These are phyloP conservation scores for Tragulus kanchil DNA, from an alignment of 2,113 vertebrate genomes.

Conservation along the genomic window DNA sequence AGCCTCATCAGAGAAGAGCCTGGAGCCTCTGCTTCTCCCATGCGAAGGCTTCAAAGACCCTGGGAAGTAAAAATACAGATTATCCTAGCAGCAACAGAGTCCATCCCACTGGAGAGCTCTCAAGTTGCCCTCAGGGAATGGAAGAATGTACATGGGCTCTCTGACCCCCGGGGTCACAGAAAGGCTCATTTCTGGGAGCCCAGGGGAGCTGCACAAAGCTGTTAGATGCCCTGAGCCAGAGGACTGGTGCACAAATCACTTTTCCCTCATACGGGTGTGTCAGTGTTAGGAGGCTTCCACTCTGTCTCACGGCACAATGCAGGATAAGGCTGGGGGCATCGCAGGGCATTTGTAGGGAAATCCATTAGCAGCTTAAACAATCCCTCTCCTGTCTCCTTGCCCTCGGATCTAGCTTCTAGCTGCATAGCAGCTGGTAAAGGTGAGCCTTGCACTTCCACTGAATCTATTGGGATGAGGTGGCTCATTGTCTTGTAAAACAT, in stretches of 20 bases:
- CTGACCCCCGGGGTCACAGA: background rate
- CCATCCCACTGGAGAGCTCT: accelerated
- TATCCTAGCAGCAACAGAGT: too few species aligned
- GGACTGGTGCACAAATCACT: background rate
- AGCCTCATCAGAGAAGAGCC: background rate
- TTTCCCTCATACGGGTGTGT: background rate
- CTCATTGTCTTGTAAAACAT: background rate
- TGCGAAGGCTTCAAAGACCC: background rate
- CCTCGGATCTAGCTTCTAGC: background rate
- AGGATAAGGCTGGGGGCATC: background rate
- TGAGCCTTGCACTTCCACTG: background rate
- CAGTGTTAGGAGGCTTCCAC: background rate
- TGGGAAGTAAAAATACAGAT: background rate
- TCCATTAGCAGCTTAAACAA: background rate
- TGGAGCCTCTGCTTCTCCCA: background rate
- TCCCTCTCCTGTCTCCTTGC: background rate
- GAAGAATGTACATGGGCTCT: background rate
- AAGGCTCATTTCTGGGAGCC: background rate
- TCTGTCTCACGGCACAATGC: background rate
- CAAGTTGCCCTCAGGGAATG: background rate
- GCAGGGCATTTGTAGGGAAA: background rate
- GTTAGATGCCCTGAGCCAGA: background rate
- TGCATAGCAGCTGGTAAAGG: background rate
- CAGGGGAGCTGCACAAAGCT: background rate
- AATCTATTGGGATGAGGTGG: background rate